Evolutionary conservation across 2,113 vertebrate species (phyloP).

Genomic region (Macroglossus sobrinus): DNA sequence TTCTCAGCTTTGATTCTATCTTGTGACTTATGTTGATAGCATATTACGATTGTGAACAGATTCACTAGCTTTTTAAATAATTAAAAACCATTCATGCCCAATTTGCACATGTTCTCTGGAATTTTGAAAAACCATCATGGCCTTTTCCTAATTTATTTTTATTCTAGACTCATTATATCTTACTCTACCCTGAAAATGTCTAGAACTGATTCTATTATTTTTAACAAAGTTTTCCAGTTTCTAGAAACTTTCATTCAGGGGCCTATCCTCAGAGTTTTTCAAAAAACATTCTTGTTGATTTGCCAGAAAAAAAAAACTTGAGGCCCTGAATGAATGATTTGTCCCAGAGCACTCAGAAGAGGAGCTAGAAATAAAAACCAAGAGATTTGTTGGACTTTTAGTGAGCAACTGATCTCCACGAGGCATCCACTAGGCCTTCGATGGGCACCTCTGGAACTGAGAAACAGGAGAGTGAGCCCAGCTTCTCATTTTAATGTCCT

Average conservation of each 20-base stretch:
- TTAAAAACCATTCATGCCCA: not conserved
- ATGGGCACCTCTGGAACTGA: not conserved
- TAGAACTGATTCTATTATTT: not conserved
- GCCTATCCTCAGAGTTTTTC: not conserved
- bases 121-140: not conserved
- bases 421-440: not conserved
- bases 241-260: not conserved
- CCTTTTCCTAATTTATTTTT: not conserved
- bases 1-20: not conserved
- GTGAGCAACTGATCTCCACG: accelerated
- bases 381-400: not conserved
- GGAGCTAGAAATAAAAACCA: not conserved
- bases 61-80: not conserved
- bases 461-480: not conserved
- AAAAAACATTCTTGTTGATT: not conserved
- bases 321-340: not conserved
- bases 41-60: not conserved
- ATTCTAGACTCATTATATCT: not conserved
- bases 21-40: not conserved
- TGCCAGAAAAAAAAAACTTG: not conserved
- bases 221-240: not conserved
- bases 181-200: not conserved
- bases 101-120: not conserved
- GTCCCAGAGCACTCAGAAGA: not conserved
- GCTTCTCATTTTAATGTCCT: not conserved